Conservation (phyloP, 1,140 invertebrate genomes). For the Drosophila tsacasi region DNA sequence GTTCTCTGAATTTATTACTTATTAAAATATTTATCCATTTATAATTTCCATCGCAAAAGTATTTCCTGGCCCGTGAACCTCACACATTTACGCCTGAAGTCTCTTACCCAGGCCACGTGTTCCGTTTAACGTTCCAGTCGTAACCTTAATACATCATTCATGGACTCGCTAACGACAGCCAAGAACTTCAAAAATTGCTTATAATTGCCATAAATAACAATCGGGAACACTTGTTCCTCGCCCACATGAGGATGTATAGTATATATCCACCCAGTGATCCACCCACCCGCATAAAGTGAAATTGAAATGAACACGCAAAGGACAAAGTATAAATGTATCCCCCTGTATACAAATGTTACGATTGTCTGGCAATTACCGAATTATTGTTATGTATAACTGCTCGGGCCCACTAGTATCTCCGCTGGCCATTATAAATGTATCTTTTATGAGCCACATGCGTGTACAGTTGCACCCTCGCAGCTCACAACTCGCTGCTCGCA, state of each 20-base stretch:
- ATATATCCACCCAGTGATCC: constrained; percentile 36
- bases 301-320: constrained; percentile 77
- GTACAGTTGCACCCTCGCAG: constrained; percentile 61
- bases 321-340: constrained; percentile 24
- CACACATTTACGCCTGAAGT: constrained; percentile 27
- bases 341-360: constrained; percentile 72
- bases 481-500: constrained; percentile 55
- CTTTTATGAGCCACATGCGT: constrained; percentile 72
- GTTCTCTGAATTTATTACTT: background rate
- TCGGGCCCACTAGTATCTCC: constrained; percentile 61
- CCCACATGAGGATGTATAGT: constrained; percentile 19
- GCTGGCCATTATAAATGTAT: constrained; percentile 74
- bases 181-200: constrained; percentile 54
- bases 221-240: constrained; percentile 65
- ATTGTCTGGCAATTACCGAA: constrained; percentile 82
- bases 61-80: constrained; percentile 10
- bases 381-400: constrained; percentile 81
- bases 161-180: constrained; percentile 39
- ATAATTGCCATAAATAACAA: constrained; percentile 70
- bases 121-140: constrained; percentile 38
- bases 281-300: constrained; percentile 48
- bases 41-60: background rate
- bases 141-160: constrained; percentile 65
- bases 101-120: constrained; percentile 39
- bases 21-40: background rate